Conservation (phyloP, 2,113 vertebrate species). For the Rhinogobius similis region DNA sequence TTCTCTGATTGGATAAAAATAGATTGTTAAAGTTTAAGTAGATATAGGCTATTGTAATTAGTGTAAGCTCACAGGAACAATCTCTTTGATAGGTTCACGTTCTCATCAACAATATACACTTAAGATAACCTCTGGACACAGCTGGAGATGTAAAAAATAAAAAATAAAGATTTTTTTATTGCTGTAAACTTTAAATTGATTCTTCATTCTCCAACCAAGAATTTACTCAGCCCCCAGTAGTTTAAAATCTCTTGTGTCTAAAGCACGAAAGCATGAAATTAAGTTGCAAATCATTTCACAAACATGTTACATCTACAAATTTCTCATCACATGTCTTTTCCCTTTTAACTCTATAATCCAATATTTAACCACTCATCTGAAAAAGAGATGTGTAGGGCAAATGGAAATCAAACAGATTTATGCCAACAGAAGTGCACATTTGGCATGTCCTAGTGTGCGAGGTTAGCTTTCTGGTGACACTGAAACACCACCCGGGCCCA, state of each 20-base stretch:
- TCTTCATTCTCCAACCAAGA: neutral
- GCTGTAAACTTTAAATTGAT: neutral
- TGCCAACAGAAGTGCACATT: constrained; percentile 55
- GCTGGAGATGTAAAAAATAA: too few species aligned
- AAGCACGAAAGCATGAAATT: neutral
- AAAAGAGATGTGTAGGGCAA: constrained; percentile 33
- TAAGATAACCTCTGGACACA: neutral
- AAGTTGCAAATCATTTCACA: neutral
- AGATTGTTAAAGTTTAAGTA: neutral
- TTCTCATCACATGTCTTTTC: neutral
- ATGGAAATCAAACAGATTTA: constrained; percentile 67
- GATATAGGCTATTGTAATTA: neutral
- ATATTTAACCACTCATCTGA: neutral
- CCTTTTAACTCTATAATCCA: neutral
- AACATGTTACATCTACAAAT: too few species aligned
- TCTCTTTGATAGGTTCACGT: too few species aligned
- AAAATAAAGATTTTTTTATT: neutral
- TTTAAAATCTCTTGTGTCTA: neutral
- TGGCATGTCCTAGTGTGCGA: constrained; percentile 64
- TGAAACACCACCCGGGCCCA: constrained; percentile 72
- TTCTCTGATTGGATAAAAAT: neutral
- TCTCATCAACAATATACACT: neutral
- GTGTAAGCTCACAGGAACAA: neutral
- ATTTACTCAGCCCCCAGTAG: neutral
- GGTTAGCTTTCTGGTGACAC: constrained; percentile 73